These are phyloP conservation scores for Telmatochromis sp. DNA, from an alignment of 2,113 vertebrate genomes.

Conservation along the genomic window DNA sequence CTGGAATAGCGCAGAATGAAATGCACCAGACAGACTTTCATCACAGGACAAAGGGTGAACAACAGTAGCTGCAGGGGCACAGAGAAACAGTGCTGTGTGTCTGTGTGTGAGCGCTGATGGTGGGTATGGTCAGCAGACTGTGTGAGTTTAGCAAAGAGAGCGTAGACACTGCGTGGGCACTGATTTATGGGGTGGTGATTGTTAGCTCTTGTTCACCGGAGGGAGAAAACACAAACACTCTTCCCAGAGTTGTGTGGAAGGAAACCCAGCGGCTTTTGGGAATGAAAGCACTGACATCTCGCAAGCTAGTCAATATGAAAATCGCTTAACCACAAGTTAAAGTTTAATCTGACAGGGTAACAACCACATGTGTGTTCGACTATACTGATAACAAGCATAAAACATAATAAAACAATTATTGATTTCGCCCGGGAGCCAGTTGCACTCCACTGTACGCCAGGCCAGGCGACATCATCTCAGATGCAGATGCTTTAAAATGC, in stretches of 20 bases:
- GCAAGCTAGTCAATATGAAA: background rate
- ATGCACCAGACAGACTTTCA: background rate
- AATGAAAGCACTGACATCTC: background rate
- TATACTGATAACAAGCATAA: background rate
- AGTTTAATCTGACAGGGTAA: background rate
- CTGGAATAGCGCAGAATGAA: background rate
- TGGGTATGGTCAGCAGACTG: background rate
- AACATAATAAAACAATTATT: background rate
- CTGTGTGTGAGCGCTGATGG: background rate
- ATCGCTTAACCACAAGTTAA: background rate
- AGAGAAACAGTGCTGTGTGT: background rate
- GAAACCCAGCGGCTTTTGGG: background rate
- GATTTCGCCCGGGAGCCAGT: rapidly evolving
- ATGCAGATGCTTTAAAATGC: background rate
- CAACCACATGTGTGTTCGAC: background rate
- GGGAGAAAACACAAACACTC: slow-evolving; percentile 10
- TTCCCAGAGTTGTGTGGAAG: background rate
- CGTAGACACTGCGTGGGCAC: background rate
- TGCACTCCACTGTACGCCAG: background rate
- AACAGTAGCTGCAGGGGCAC: background rate
- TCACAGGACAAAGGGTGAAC: background rate
- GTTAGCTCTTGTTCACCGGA: background rate
- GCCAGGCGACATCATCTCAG: background rate
- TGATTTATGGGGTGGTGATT: slow-evolving; percentile 2
- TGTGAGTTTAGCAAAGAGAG: background rate